Evolutionary conservation across 2,797 vertebrate species (phyloP).

Genomic region (Notamacropus eugenii): DNA sequence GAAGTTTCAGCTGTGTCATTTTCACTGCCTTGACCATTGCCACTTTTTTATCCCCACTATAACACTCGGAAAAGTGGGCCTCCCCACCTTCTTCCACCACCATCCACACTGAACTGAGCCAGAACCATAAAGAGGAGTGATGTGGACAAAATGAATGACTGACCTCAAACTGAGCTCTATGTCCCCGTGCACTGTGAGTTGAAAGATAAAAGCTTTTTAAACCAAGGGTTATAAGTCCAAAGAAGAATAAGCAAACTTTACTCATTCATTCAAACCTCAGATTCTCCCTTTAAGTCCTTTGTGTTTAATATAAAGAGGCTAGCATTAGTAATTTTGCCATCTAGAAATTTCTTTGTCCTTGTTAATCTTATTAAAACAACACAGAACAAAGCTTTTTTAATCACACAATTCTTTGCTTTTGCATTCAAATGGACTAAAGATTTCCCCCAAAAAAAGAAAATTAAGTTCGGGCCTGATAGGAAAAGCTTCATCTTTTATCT

Average conservation of each 20-base stretch:
- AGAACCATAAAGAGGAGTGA: neutral
- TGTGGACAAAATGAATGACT: neutral
- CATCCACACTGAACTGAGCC: neutral
- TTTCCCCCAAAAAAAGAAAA: neutral
- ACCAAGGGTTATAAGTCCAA: neutral
- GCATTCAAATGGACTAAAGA: neutral
- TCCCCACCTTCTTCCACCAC: neutral
- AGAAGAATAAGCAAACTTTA: neutral
- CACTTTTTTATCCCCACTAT: neutral
- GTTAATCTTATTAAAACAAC: neutral
- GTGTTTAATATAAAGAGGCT: neutral
- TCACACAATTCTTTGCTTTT: neutral
- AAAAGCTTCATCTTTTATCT: neutral
- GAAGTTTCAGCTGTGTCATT: neutral
- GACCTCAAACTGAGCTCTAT: neutral
- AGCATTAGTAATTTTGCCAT: neutral
- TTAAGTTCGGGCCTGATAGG: neutral
- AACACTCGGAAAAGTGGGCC: neutral
- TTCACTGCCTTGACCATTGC: neutral
- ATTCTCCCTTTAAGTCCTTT: neutral
- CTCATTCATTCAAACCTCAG: neutral
- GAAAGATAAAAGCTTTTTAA: neutral
- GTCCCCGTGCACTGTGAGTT: neutral
- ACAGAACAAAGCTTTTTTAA: neutral
- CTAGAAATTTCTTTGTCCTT: slow-evolving; percentile 10